These are phyloP conservation scores for Silvanus unidentatus DNA, from an alignment of 2,888 invertebrate species.

Conservation along the genomic window DNA sequence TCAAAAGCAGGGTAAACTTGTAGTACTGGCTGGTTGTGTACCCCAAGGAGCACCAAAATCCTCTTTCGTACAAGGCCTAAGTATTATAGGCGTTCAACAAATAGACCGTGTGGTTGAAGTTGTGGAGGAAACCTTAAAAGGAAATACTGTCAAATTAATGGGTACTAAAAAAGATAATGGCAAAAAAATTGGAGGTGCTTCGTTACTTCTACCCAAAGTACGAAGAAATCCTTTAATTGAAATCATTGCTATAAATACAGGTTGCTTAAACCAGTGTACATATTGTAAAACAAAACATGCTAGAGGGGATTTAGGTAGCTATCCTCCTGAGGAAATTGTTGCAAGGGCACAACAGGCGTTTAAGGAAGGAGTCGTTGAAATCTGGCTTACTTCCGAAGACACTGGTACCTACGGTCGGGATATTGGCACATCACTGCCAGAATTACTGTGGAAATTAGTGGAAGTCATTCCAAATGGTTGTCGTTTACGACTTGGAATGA, in stretches of 20 bases:
- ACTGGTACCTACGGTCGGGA: constrained; percentile 97
- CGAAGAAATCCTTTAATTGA: constrained; percentile 93
- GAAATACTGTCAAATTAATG: constrained; percentile 49
- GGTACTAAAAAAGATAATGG: constrained; percentile 74
- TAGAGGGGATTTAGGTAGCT: constrained; percentile 92
- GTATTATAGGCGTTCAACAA: constrained; percentile 97
- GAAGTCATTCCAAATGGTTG: constrained; percentile 69
- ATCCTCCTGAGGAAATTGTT: constrained; percentile 83
- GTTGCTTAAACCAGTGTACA: constrained; percentile 96
- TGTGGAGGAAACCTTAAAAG: constrained; percentile 95
- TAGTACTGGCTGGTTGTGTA: constrained; percentile 97
- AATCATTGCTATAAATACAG: constrained; percentile 94
- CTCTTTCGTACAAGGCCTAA: constrained; percentile 66
- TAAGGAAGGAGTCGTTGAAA: constrained; percentile 86
- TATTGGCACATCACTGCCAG: constrained; percentile 82
- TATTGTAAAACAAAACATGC: constrained; percentile 99
- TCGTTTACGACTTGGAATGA: constrained; percentile 89
- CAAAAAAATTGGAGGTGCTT: constrained; percentile 83
- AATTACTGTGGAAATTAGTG: constrained; percentile 79
- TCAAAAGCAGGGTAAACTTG: constrained; percentile 64
- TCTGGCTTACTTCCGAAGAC: constrained; percentile 98
- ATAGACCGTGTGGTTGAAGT: constrained; percentile 96
- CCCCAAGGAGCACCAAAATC: constrained; percentile 87
- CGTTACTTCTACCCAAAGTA: constrained; percentile 85
- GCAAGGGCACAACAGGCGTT: constrained; percentile 82